Evolutionary conservation across 1,140 invertebrate species (phyloP), one percentile per base, ranked within the genome.

Genomic region (Palaemon carinicauda): DNA sequence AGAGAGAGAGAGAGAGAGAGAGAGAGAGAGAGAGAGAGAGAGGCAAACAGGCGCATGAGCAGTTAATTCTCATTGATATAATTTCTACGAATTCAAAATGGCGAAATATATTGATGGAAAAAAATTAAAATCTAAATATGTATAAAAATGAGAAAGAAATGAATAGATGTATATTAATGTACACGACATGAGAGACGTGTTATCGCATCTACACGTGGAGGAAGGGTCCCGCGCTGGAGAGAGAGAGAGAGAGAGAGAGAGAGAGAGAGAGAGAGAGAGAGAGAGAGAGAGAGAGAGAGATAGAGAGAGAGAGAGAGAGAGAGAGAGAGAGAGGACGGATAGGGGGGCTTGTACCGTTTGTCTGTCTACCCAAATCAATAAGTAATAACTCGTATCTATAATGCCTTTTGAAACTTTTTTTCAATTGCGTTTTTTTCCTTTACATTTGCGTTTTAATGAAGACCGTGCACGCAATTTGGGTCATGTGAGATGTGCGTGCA

Each of bases 261-360:
- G n/a, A n/a, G 69, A 71, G 69, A 71, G 69, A 71, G 69, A 71
- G 69, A 71, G 69, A 71, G 69, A 71, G 69, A 71, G 69, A 71
- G 69, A 71, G 69, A 71, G 19, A n/a, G 69, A 71, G 69, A 71
- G 69, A 71, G 69, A 71, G 69, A 71, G 69, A 71, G 69, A 71
- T 19, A 71, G 69, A 71, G 69, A 71, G 69, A 71, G 19, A n/a
- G 69, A 71, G 69, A 71, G 69, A 71, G 69, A 71, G 69, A 71
- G 69, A 71, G 69, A 71, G 69, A 71, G 69, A 71, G 69, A 71
- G 69, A 71, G 19, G n/a, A 21, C 24, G 33, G 21, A 71, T 27
- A 71, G 41, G 41, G 33, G 33, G 41, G 41, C 7, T n/a, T 41
- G 41, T 41, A 41, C 41, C 41, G 41, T 41, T 41, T 41, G 41